phyloP scores from a whole-genome alignment of 2,113 vertebrate genomes.

The Scortum barcoo region DNA sequence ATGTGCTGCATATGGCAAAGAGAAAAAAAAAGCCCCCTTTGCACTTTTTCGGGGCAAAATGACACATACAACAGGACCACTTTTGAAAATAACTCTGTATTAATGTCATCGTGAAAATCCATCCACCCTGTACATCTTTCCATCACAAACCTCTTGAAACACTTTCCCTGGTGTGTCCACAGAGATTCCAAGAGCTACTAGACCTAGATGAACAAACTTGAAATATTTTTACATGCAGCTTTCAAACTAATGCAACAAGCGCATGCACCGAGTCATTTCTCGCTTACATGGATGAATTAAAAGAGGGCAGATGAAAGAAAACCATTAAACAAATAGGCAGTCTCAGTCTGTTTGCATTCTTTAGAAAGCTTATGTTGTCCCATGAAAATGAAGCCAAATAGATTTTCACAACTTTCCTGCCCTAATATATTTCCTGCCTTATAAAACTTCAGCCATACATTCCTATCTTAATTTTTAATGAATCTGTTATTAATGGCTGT shows the following conservation, averaged over 20 bases:
- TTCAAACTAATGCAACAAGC: conserved; percentile 47
- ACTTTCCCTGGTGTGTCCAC: conserved; percentile 37
- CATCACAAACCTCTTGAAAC: conserved; percentile 43
- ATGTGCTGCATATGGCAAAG: conserved; percentile 28
- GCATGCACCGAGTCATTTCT: conserved; percentile 49
- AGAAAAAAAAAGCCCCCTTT: conserved; percentile 30
- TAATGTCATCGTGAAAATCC: conserved; percentile 54
- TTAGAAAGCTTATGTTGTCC: conserved; percentile 47
- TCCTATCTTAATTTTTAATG: conserved; percentile 63
- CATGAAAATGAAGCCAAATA: conserved; percentile 76
- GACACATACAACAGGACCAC: conserved; percentile 32
- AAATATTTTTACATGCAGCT: conserved; percentile 65
- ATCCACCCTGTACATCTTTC: conserved; percentile 37
- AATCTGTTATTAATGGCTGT: conserved; percentile 53
- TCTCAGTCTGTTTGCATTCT: conserved; percentile 33
- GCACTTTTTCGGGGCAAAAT: conserved; percentile 35
- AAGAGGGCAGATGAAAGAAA: conserved; percentile 32
- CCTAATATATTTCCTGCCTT: conserved; percentile 79
- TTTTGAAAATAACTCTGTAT: conserved; percentile 43
- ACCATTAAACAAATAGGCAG: conserved; percentile 23
- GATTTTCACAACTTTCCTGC: conserved; percentile 52
- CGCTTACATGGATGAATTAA: conserved; percentile 13
- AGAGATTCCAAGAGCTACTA: conserved; percentile 53
- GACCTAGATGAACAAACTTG: conserved; percentile 52
- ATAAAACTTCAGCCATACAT: conserved; percentile 78